A percentile compares a stretch with the other conserved stretches of the same genome.
Conservation (phyloP, 2,113 vertebrate genomes). For the Pungitius pungitius region DNA sequence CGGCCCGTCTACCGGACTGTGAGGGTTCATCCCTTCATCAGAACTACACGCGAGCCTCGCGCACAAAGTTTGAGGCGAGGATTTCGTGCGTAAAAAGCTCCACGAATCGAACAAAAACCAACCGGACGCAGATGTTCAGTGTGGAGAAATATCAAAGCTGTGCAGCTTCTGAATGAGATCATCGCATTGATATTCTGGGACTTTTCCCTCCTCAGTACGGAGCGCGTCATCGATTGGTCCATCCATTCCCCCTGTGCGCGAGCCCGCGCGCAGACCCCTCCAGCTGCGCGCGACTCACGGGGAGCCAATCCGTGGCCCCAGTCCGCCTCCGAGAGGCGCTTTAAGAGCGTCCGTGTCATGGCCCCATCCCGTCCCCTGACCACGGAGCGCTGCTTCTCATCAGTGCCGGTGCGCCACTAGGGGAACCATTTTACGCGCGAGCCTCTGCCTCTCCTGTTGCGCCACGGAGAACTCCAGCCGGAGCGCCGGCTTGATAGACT, state of each 20-base stretch:
- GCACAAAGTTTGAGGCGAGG: background rate
- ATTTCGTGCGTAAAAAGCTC: conserved; percentile 25
- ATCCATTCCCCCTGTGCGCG: background rate
- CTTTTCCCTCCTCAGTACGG: background rate
- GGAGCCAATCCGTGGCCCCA: conserved; percentile 57
- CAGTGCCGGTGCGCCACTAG: conserved; percentile 53
- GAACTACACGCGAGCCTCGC: background rate
- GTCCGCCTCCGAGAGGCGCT: conserved; percentile 46
- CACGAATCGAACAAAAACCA: background rate
- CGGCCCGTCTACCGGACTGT: too few relatives aligned
- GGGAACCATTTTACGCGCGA: conserved; percentile 60
- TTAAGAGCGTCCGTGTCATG: conserved; percentile 45
- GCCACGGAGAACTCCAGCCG: conserved; percentile 75
- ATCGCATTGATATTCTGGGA: conserved; percentile 28
- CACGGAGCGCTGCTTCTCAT: conserved; percentile 27
- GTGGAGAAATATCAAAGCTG: too few relatives aligned
- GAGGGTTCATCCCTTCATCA: too few relatives aligned
- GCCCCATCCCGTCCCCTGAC: conserved; percentile 42
- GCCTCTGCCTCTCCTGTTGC: conserved; percentile 51
- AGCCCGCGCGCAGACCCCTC: conserved; percentile 41
- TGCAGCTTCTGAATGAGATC: too few relatives aligned
- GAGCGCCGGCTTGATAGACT: conserved; percentile 29
- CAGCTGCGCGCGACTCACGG: conserved; percentile 28
- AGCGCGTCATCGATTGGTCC: conserved; percentile 43
- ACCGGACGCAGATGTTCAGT: conserved; percentile 29